Evolutionary conservation across 2,113 vertebrate species (phyloP), one percentile per base, ranked within the genome.

Genomic region (Sterrhoptilus dennistouni): DNA sequence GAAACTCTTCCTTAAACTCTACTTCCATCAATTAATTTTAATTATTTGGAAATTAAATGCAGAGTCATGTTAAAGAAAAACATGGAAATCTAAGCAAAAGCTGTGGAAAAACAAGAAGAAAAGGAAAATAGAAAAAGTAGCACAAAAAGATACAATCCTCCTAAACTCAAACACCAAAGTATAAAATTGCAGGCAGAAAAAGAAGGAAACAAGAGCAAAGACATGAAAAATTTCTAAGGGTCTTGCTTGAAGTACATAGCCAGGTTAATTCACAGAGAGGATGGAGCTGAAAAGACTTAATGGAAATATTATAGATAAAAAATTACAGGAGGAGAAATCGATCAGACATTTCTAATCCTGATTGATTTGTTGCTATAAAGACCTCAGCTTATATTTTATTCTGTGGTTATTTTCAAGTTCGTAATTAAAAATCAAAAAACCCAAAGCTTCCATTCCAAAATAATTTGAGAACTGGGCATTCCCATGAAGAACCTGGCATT

Each of bases 301-400:
- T 76, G 68, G 79, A 96, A 97, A 81, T 96, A 94, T 90, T 97
- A 87, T 70, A 77, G 86, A 92, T 89, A 54, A 97, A 95, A 96
- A 90, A 78, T 77, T 95, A 78, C 84, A 92, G 45, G 16, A 96
- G n/a, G 53, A 92, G 60, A 94, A 81, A 53, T 78, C 63, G 68
- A 92, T 91, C 63, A 94, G 65, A 75, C 61, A 95, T 95, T 93
- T 93, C 93, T 53, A 97, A 50, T 88, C 22, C 47, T 60, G 63
- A 25, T 87, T 96, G 60, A 80, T 96, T 95, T 97, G 63, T 96
- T 97, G 92, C 83, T 93, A 74, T 93, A 95, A 96, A 97, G 93
- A 95, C 70, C 83, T 83, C 82, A 23, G 45, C 53, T 82, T 93
- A 25, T 85, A 70, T 95, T 78, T 92, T 94, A 91, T 95, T 94